Conservation (phyloP, 2,888 invertebrate species). For the Stenodera caucasica region DNA sequence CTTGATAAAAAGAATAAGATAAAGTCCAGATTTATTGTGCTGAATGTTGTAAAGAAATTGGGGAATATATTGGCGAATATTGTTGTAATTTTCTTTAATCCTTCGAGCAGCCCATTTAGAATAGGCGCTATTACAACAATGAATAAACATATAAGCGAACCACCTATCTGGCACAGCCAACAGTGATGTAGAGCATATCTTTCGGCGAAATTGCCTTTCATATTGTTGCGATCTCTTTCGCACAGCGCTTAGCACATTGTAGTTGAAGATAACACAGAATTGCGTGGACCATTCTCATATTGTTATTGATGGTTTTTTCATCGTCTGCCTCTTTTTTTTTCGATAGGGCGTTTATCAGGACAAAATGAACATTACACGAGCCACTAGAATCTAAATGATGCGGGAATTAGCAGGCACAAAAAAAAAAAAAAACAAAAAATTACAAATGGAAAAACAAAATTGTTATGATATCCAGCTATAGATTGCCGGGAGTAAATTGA, state of each 20-base stretch:
- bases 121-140: neutral
- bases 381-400: neutral
- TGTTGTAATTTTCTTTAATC: neutral
- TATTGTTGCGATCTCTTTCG: neutral
- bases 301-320: constrained; percentile 4
- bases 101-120: too few relatives aligned
- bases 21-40: neutral
- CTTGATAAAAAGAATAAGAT: neutral
- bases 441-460: neutral
- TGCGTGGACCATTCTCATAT: constrained; percentile 1
- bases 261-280: neutral
- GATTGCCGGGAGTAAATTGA: neutral
- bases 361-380: neutral
- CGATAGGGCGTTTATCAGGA: neutral
- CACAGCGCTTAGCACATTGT: constrained; percentile 1
- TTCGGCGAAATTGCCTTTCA: neutral
- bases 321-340: neutral
- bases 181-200: neutral
- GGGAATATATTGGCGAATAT: neutral
- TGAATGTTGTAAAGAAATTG: neutral
- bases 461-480: neutral
- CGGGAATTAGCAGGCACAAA: neutral
- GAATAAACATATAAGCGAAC: neutral
- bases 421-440: neutral
- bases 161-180: neutral